phyloP scores from a whole-genome alignment of 1,140 invertebrate species.

The Conus ventricosus region DNA sequence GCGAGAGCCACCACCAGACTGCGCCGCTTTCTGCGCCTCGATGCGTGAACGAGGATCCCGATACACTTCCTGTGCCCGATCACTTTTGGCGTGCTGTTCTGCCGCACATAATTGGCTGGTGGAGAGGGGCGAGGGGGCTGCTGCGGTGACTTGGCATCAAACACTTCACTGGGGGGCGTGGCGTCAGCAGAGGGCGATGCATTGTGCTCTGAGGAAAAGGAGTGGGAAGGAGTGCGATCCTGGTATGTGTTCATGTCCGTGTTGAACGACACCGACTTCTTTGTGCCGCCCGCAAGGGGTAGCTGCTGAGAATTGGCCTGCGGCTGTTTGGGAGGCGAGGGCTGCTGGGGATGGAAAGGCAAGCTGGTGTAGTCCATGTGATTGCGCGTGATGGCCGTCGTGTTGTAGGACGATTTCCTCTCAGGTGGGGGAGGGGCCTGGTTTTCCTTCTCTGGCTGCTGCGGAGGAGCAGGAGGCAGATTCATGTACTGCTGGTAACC shows the following conservation, averaged over 20 bases:
- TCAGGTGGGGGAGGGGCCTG: conserved; percentile 63
- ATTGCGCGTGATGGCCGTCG: conserved; percentile 30
- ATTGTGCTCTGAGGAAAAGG: conserved; percentile 45
- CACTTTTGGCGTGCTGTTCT: conserved; percentile 62
- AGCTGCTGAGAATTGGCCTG: conserved; percentile 33
- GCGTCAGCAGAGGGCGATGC: conserved; percentile 47
- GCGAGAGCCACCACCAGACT: conserved; percentile 33
- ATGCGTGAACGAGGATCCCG: conserved; percentile 74
- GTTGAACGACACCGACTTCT: conserved; percentile 74
- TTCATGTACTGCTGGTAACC: conserved; percentile 56
- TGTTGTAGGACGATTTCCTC: conserved; percentile 63
- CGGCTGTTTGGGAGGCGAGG: conserved; percentile 21
- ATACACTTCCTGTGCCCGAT: conserved; percentile 76
- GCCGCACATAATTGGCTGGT: conserved; percentile 36
- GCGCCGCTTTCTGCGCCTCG: conserved; percentile 67
- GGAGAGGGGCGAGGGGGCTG: conserved; percentile 39
- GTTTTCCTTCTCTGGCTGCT: conserved; percentile 46
- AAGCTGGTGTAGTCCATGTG: conserved; percentile 35
- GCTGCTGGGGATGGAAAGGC: conserved; percentile 13
- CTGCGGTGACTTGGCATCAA: conserved; percentile 40
- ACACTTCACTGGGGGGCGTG: conserved; percentile 36
- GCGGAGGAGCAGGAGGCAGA: conserved; percentile 49
- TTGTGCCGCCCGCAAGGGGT: conserved; percentile 47
- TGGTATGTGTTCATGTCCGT: conserved; percentile 64
- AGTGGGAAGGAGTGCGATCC: conserved; percentile 47